These are phyloP conservation scores for Metellina segmentata DNA, from an alignment of 2,888 invertebrate genomes.

Conservation along the genomic window DNA sequence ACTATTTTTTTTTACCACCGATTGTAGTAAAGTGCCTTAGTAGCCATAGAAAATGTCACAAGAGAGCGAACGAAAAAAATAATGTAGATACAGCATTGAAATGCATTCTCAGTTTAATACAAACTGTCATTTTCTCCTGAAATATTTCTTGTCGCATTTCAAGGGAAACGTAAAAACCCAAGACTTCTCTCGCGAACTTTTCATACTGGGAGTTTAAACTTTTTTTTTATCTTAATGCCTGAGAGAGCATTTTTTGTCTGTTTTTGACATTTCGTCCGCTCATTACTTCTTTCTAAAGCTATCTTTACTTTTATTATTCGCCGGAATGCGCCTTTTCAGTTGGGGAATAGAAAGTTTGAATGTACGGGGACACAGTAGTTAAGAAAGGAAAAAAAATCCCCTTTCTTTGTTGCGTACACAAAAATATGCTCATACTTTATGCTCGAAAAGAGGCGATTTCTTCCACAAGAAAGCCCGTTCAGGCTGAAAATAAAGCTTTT, in stretches of 20 bases:
- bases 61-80: not conserved
- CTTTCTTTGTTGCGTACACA: not conserved
- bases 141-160: not conserved
- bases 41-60: not conserved
- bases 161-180: slow-evolving; percentile 6
- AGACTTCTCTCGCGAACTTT: slow-evolving; percentile 1
- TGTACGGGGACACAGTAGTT: not conserved
- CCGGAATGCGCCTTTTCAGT: not conserved
- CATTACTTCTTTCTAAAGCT: slow-evolving; percentile 12
- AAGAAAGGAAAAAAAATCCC: not conserved
- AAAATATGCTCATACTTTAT: slow-evolving; percentile 22
- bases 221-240: slow-evolving; percentile 16
- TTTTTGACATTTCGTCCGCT: slow-evolving; percentile 25
- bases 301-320: slow-evolving; percentile 23
- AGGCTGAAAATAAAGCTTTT: not conserved
- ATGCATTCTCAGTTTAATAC: not conserved
- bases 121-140: slow-evolving; percentile 11
- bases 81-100: not conserved
- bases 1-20: not conserved
- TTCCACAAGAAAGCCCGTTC: not conserved
- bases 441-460: slow-evolving; percentile 1
- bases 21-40: not conserved
- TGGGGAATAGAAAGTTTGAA: not conserved
- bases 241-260: slow-evolving; percentile 13
- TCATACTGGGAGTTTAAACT: not conserved